Evolutionary conservation across 2,113 vertebrate species (phyloP).

Genomic region (Electrona antarctica): DNA sequence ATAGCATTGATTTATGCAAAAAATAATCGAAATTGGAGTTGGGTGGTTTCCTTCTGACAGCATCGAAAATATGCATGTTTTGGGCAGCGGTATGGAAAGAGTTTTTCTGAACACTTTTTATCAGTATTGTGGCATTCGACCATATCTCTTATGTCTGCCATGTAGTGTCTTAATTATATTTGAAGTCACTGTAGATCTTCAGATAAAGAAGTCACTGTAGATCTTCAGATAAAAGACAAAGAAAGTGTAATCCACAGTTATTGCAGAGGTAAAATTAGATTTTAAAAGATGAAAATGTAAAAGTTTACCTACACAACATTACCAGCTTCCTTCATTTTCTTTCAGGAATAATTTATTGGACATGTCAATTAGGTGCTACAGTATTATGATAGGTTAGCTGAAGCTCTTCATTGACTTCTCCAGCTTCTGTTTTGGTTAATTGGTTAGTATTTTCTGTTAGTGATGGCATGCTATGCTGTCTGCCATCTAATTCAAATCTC

Average conservation of each 20-base stretch:
- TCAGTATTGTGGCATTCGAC: not conserved
- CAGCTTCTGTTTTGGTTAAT: slow-evolving; percentile 25
- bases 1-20: too few relatives aligned
- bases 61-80: not conserved
- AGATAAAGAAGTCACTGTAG: slow-evolving; percentile 5
- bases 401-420: not conserved
- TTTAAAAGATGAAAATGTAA: not conserved
- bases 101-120: slow-evolving; percentile 29
- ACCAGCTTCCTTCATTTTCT: too few relatives aligned
- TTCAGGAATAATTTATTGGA: not conserved
- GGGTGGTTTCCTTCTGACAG: too few relatives aligned
- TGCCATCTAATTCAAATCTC: slow-evolving; percentile 62
- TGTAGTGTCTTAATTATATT: not conserved
- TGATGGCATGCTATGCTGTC: slow-evolving; percentile 47
- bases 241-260: slow-evolving; percentile 44
- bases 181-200: slow-evolving; percentile 10
- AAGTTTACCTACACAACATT: too few relatives aligned
- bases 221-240: not conserved
- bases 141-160: not conserved
- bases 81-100: slow-evolving; percentile 40
- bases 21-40: too few relatives aligned
- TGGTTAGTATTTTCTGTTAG: slow-evolving; percentile 39
- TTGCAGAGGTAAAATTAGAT: slow-evolving; percentile 33
- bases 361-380: not conserved
- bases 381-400: not conserved